A percentile compares a stretch with the other conserved stretches of the same genome.
These are phyloP conservation scores for Hystrix cristata DNA, from an alignment of 2,113 vertebrate genomes.

Conservation along the genomic window DNA sequence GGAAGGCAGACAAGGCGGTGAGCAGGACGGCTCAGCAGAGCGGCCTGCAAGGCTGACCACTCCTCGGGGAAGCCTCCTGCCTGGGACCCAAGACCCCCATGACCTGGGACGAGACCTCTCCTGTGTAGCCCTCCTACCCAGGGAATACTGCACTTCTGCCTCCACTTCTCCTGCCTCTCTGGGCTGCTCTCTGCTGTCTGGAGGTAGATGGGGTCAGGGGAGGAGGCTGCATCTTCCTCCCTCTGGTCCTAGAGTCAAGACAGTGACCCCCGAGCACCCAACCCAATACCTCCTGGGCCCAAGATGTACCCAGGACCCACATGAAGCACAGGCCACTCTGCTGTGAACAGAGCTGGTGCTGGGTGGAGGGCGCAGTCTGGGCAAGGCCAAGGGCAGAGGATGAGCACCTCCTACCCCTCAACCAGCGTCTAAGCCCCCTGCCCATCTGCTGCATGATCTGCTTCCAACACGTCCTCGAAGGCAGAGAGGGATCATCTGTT, in stretches of 20 bases:
- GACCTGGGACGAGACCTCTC: no score
- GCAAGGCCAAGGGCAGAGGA: not conserved
- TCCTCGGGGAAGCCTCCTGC: not conserved
- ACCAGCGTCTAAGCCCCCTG: no score
- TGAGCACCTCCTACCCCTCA: not conserved
- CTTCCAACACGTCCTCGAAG: not conserved
- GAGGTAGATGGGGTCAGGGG: not conserved
- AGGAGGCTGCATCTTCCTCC: fast-evolving
- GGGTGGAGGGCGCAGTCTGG: not conserved
- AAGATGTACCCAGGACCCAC: not conserved
- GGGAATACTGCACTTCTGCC: not conserved
- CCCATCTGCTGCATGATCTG: not conserved
- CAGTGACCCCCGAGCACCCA: not conserved
- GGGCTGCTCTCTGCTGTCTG: not conserved
- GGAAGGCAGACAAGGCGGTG: not conserved
- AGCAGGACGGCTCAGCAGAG: not conserved
- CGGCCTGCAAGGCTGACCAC: not conserved
- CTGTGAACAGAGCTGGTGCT: no score
- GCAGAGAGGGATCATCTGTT: not conserved
- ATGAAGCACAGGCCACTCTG: not conserved
- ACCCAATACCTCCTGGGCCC: not conserved
- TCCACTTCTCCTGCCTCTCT: not conserved
- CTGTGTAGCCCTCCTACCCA: not conserved
- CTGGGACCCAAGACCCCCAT: not conserved
- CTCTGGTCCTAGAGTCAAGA: not conserved